Conservation (phyloP, 2,888 invertebrate genomes). For the Caenorhabditis zanzibari region DNA sequence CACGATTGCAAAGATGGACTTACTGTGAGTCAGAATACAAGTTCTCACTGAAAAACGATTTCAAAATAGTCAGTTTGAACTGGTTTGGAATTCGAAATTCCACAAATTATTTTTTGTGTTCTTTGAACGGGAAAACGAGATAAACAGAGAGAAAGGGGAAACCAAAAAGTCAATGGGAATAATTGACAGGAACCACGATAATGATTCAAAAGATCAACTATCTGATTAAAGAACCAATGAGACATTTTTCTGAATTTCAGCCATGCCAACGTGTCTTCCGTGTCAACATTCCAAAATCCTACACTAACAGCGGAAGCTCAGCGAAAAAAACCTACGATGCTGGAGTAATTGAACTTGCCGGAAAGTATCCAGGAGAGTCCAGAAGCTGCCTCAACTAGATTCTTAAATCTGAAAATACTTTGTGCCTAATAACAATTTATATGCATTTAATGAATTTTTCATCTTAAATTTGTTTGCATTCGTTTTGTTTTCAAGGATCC, state of each 20-base stretch:
- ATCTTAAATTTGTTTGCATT: not conserved
- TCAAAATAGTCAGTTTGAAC: conserved; percentile 3
- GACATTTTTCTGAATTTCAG: conserved; percentile 43
- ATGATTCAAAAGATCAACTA: not conserved
- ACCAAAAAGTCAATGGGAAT: not conserved
- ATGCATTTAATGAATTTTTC: not conserved
- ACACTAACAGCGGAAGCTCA: conserved; percentile 62
- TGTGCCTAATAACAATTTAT: not conserved
- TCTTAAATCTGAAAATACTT: not conserved
- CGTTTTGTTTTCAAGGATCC: too few species aligned
- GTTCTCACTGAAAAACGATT: conserved; percentile 1
- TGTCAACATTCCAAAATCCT: conserved; percentile 72
- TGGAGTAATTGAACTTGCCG: conserved; percentile 68
- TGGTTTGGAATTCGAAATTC: not conserved
- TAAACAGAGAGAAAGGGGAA: too few species aligned
- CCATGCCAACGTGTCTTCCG: conserved; percentile 74
- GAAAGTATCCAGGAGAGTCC: conserved; percentile 73
- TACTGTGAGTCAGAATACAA: conserved; percentile 43
- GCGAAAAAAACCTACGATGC: conserved; percentile 72
- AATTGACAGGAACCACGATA: not conserved
- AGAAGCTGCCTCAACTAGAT: conserved; percentile 66
- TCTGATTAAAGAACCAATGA: not conserved
- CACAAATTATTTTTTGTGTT: conserved; percentile 7
- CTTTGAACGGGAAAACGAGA: conserved; percentile 15
- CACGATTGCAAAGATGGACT: conserved; percentile 75